phyloP scores from a whole-genome alignment of 2,113 vertebrate species.

The Atlantisia rogersi region DNA sequence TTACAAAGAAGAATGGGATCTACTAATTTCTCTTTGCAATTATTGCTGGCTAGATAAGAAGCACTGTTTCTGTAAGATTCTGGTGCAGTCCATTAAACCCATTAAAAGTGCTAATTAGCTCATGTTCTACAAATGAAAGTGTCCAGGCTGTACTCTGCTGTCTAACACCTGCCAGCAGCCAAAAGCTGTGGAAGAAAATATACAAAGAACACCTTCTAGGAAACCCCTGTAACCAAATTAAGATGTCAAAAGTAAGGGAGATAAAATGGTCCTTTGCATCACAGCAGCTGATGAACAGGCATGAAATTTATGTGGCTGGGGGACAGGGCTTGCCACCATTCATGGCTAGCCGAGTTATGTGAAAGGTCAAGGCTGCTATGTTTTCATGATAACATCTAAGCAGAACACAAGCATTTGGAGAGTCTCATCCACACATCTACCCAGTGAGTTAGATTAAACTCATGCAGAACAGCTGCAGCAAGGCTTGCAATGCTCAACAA shows the following conservation, averaged over 20 bases:
- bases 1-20: slow-evolving; percentile 3
- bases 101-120: slow-evolving; percentile 53
- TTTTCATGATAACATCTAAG: slow-evolving; percentile 62
- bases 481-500: slow-evolving; percentile 46
- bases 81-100: slow-evolving; percentile 29
- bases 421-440: slow-evolving; percentile 51
- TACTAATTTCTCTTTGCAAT: neutral
- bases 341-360: slow-evolving; percentile 45
- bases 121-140: slow-evolving; percentile 21
- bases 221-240: slow-evolving; percentile 35
- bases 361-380: slow-evolving; percentile 67
- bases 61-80: neutral
- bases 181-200: neutral
- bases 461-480: slow-evolving; percentile 57
- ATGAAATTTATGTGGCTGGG: slow-evolving; percentile 53
- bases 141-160: neutral
- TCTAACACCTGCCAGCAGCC: neutral
- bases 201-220: slow-evolving; percentile 3
- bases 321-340: slow-evolving; percentile 54
- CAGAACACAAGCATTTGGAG: slow-evolving; percentile 58
- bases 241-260: slow-evolving; percentile 47
- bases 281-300: slow-evolving; percentile 62
- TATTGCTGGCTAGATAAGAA: slow-evolving; percentile 17
- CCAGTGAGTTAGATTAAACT: slow-evolving; percentile 55
- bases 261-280: slow-evolving; percentile 21